Evolutionary conservation across 2,797 vertebrate genomes (phyloP).

Genomic region (Sebastes hubbsi): DNA sequence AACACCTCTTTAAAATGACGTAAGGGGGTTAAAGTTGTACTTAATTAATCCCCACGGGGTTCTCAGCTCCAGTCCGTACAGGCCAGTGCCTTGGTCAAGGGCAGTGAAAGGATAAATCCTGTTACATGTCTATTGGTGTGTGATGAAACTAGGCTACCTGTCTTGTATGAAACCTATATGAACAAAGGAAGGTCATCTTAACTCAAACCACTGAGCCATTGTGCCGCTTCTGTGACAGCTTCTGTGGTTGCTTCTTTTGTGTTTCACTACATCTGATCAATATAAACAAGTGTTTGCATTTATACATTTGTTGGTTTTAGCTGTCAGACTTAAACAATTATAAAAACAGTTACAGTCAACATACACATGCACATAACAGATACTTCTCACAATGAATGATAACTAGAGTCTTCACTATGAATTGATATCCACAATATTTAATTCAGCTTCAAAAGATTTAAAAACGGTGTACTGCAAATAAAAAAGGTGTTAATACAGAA

Average conservation of each 20-base stretch:
- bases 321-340: background rate
- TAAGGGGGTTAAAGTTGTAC: conserved; percentile 14
- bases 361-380: background rate
- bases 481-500: background rate
- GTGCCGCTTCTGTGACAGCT: background rate
- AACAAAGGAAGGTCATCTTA: background rate
- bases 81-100: conserved; percentile 6
- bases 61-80: background rate
- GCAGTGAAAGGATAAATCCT: conserved; percentile 13
- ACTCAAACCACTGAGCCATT: background rate
- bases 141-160: conserved; percentile 15
- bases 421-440: background rate
- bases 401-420: background rate
- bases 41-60: conserved; percentile 29
- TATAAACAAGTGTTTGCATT: background rate
- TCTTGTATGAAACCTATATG: background rate
- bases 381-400: background rate
- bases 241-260: background rate
- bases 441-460: background rate
- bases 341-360: background rate
- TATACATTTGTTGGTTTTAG: background rate
- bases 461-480: too few relatives aligned
- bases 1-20: conserved; percentile 19
- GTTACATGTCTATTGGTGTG: background rate
- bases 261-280: background rate